Evolutionary conservation across 35 echinoderm and acorn worm species (phyloP).

Genomic region (Stichopus chloronotus): DNA sequence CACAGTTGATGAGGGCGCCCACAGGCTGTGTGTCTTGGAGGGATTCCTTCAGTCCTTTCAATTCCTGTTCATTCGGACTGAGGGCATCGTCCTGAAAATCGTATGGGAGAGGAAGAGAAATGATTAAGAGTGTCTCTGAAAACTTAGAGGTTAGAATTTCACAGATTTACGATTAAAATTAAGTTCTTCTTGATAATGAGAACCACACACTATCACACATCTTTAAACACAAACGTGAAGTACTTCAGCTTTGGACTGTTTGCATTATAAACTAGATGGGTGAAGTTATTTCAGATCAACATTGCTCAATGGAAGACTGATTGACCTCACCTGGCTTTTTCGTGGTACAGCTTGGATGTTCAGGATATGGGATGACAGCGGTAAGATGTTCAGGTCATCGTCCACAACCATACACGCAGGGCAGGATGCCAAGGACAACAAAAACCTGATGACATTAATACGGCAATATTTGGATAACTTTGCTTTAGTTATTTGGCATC

Average conservation of each 20-base stretch:
- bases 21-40: conserved; percentile 95
- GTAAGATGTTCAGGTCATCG: conserved; percentile 91
- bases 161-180: no score
- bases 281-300: no score
- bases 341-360: conserved; percentile 79
- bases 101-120: not conserved
- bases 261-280: no score
- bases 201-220: no score
- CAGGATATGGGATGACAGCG: conserved; percentile 84
- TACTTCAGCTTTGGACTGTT: no score
- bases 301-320: not conserved
- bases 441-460: conserved; percentile 64
- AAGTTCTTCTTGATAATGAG: no score
- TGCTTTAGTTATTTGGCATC: not conserved
- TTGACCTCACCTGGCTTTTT: conserved; percentile 71
- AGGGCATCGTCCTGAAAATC: conserved; percentile 83
- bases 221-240: no score
- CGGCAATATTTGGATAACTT: not conserved
- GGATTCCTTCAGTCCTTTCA: conserved; percentile 82
- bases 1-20: conserved; percentile 80
- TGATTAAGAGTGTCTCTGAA: no score
- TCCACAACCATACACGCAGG: conserved; percentile 88
- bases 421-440: conserved; percentile 88
- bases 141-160: no score
- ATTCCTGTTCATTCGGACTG: conserved; percentile 77